Evolutionary conservation across 2,888 invertebrate species (phyloP).

Genomic region (Hanleya hanleyi): DNA sequence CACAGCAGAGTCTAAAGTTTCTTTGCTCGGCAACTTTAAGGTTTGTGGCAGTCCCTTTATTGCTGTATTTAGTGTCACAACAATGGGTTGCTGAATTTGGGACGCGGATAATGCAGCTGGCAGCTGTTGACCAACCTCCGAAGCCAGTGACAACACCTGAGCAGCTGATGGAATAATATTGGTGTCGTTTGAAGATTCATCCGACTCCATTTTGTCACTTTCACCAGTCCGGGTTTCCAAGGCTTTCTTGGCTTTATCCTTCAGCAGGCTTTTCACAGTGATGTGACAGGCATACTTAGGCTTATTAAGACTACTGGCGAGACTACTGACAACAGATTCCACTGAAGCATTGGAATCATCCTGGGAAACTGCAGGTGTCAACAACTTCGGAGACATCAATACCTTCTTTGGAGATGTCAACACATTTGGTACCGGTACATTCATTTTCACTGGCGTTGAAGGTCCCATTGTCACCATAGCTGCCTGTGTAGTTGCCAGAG

Average conservation of each 20-base stretch:
- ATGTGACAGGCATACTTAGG: slow-evolving; percentile 64
- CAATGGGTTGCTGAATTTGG: slow-evolving; percentile 41
- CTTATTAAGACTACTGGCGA: slow-evolving; percentile 7
- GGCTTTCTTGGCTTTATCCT: slow-evolving; percentile 46
- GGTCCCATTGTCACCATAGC: not conserved
- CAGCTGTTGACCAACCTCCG: slow-evolving; percentile 12
- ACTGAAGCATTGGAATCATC: not conserved
- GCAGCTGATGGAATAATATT: not conserved
- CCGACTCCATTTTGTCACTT: not conserved
- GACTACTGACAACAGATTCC: not conserved
- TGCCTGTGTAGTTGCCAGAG: too few relatives aligned
- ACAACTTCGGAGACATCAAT: not conserved
- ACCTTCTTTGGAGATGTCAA: slow-evolving; percentile 7
- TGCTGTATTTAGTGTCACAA: slow-evolving; percentile 32
- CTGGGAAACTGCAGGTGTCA: not conserved
- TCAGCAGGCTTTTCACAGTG: slow-evolving; percentile 66
- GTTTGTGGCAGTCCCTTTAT: not conserved
- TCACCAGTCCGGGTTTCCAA: slow-evolving; percentile 24
- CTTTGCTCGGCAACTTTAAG: slow-evolving; percentile 48
- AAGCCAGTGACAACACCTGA: not conserved
- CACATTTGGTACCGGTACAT: not conserved
- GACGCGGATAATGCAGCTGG: slow-evolving; percentile 30
- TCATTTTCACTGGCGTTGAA: not conserved
- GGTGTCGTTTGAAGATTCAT: not conserved
- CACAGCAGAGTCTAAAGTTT: slow-evolving; percentile 52